Base-by-base conservation (phyloP, 2,113 vertebrate genomes). In the Myrmecophaga tridactyla region DNA sequence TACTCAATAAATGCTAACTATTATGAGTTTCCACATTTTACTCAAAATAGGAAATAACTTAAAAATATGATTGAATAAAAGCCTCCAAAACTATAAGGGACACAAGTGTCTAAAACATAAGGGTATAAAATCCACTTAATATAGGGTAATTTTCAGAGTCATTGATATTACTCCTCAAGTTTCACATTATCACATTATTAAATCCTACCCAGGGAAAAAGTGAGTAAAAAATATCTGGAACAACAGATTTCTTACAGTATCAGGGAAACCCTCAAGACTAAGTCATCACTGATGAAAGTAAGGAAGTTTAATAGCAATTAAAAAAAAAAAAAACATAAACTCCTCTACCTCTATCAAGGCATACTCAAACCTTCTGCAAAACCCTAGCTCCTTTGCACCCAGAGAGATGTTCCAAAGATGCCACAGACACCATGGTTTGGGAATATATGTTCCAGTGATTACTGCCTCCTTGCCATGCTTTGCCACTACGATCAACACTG, bases 31-130 rank as follows among this genome's bases (percentile, higher is more conserved):
- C 27, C 25, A 77, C 62, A 86, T 63, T 95, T 65, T 86, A 88
- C 29, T 73, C 21, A 51, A 76, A 72, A 89, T 69, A 83, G 27
- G 15, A 96, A 83, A 83, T 72, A 77, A 81, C 36, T 4, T 31
- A 77, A 53, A 75, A 92, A 94, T 76, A 3, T 58, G 34, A 51
- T 80, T 93, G 29, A 63, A 70, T 48, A 85, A 65, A 76, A 81
- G 0, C 34, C 31, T 91, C 31, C 65, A 46, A 43, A 80, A 48
- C n/a, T 63, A 75, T 56, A 27, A 67, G 39, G 60, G 48, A 51
- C 36, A 75, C 8, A 78, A 86, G 94, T n/a, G 29, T 58, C 53
- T 84, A 83, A 90, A 65, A 84, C 20, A 81, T n/a, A 89, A 86
- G 23, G 7, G 6, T 65, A 11, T 9, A 83, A 7, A n/a, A 51